phyloP scores from a whole-genome alignment of 2,797 vertebrate species.

The Phoxinus dragarum region DNA sequence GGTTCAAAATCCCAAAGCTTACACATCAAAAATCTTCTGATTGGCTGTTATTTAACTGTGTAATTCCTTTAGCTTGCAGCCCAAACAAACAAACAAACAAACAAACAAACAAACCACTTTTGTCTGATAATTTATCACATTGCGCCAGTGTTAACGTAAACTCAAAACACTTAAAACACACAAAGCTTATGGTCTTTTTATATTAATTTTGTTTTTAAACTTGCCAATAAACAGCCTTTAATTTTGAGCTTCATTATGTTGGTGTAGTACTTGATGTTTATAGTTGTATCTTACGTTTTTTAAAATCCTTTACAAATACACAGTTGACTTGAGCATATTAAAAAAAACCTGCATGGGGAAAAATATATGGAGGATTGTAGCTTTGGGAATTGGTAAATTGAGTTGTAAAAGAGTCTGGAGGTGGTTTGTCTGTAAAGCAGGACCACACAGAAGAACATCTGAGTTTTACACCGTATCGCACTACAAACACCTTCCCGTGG shows the following conservation, averaged over 20 bases:
- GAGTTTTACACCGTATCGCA: slow-evolving; percentile 29
- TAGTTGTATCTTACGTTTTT: background rate
- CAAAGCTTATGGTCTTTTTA: background rate
- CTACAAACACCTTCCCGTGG: slow-evolving; percentile 33
- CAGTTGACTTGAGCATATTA: background rate
- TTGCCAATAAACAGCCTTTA: background rate
- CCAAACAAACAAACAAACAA: background rate
- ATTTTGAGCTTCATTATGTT: background rate
- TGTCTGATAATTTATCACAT: background rate
- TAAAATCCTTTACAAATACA: background rate
- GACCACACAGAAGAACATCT: background rate
- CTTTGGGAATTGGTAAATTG: background rate
- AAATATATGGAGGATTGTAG: background rate
- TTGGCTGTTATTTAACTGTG: background rate
- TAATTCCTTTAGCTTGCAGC: background rate
- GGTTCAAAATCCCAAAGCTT: background rate
- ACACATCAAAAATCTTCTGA: background rate
- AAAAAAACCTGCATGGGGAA: background rate
- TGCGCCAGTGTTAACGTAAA: background rate
- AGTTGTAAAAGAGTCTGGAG: background rate
- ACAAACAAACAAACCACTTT: background rate
- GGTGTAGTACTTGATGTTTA: background rate
- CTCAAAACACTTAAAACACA: background rate
- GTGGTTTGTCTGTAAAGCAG: background rate
- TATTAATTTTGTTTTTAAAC: background rate